phyloP scores from a whole-genome alignment of 2,888 invertebrate species.

The Mantis religiosa region DNA sequence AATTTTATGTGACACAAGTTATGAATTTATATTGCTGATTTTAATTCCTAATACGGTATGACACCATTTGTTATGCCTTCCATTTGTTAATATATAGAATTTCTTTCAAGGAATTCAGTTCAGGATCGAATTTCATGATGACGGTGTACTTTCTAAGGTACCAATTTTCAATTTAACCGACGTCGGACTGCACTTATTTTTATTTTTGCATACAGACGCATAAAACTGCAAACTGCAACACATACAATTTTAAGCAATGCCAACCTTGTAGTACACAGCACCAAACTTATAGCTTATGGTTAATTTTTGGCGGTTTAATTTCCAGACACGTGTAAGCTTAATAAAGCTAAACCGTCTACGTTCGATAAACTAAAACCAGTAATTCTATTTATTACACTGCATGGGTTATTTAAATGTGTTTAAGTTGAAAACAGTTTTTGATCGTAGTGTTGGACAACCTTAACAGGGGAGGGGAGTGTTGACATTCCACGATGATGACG shows the following conservation, averaged over 20 bases:
- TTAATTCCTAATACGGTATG: no score
- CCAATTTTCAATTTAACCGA: background rate
- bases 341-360: no score
- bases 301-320: background rate
- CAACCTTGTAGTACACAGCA: no score
- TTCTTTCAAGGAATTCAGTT: no score
- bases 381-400: background rate
- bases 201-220: background rate
- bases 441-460: background rate
- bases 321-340: background rate
- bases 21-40: no score
- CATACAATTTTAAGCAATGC: background rate
- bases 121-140: no score
- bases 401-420: background rate
- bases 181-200: background rate
- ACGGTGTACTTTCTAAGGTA: no score
- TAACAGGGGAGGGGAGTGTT: background rate
- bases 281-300: background rate
- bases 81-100: no score
- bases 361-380: no score
- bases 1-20: no score
- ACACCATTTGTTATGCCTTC: no score
- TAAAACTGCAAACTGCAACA: background rate
- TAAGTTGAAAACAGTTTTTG: background rate
- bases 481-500: slow-evolving; percentile 19